Conservation (phyloP, 1,140 invertebrate genomes). For the Belonocnema kinseyi region DNA sequence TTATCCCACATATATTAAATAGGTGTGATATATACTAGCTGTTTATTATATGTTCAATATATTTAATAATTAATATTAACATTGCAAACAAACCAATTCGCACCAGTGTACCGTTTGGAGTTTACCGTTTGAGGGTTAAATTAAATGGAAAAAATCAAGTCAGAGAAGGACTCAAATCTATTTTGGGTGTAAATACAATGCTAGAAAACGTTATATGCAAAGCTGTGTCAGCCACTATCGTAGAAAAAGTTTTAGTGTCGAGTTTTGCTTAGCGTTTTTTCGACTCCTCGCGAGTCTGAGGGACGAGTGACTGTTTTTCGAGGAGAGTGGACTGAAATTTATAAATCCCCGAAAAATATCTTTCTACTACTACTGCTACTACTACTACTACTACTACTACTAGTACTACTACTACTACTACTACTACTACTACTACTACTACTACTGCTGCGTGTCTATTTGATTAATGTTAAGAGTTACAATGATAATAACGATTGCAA, state of each 20-base stretch:
- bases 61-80: too few relatives aligned
- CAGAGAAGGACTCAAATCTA: neutral
- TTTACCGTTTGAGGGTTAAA: too few relatives aligned
- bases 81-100: too few relatives aligned
- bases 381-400: too few relatives aligned
- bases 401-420: too few relatives aligned
- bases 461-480: constrained; percentile 50
- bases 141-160: neutral
- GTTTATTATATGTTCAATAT: too few relatives aligned
- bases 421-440: too few relatives aligned
- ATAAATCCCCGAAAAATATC: constrained; percentile 44
- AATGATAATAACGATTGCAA: constrained; percentile 44
- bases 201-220: constrained; percentile 18
- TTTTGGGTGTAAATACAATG: constrained; percentile 32
- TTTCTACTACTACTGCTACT: constrained; percentile 65
- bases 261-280: constrained; percentile 26
- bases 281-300: neutral
- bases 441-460: constrained; percentile 61
- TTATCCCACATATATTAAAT: too few relatives aligned
- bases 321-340: constrained; percentile 46
- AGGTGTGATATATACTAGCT: too few relatives aligned
- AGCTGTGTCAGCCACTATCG: neutral
- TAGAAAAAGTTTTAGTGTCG: constrained; percentile 2
- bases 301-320: constrained; percentile 32
- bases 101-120: too few relatives aligned